These are phyloP conservation scores for Lasioglossum baleicum DNA, from an alignment of 1,140 invertebrate genomes.

Conservation along the genomic window DNA sequence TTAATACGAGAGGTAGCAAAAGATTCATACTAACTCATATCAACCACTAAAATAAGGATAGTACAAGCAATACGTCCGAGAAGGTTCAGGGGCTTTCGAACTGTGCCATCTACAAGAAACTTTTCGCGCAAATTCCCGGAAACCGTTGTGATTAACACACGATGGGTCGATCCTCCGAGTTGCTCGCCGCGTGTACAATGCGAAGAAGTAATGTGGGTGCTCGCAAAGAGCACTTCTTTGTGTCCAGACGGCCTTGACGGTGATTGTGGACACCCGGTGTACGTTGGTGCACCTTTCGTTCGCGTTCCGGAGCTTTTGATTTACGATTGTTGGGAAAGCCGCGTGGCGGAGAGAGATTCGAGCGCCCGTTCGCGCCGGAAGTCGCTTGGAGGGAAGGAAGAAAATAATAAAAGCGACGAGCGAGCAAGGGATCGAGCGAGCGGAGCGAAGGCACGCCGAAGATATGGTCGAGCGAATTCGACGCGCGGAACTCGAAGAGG, in stretches of 20 bases:
- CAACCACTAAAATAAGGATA: too few species aligned
- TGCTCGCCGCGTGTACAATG: neutral
- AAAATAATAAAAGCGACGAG: slow-evolving; percentile 48
- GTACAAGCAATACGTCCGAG: too few species aligned
- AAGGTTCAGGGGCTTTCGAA: too few species aligned
- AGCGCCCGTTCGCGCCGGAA: slow-evolving; percentile 40
- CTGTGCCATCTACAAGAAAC: too few species aligned
- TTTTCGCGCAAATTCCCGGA: too few species aligned
- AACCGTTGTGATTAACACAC: too few species aligned
- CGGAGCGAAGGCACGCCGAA: slow-evolving; percentile 46
- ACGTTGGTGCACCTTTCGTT: slow-evolving; percentile 61
- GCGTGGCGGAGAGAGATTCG: slow-evolving; percentile 15
- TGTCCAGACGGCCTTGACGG: slow-evolving; percentile 28
- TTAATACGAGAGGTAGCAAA: too few species aligned
- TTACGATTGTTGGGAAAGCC: slow-evolving; percentile 57
- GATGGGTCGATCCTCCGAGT: too few species aligned
- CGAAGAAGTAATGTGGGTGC: neutral
- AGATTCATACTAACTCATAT: too few species aligned
- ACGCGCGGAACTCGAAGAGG: slow-evolving; percentile 19
- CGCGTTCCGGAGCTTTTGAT: slow-evolving; percentile 70
- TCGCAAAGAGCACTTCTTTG: too few species aligned
- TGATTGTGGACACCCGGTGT: slow-evolving; percentile 72
- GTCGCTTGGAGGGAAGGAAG: slow-evolving; percentile 51
- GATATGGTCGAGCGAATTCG: slow-evolving; percentile 55
- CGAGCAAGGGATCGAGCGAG: slow-evolving; percentile 7